phyloP scores from a whole-genome alignment of 2,797 vertebrate genomes.

The Melanotaenia trifasciata region DNA sequence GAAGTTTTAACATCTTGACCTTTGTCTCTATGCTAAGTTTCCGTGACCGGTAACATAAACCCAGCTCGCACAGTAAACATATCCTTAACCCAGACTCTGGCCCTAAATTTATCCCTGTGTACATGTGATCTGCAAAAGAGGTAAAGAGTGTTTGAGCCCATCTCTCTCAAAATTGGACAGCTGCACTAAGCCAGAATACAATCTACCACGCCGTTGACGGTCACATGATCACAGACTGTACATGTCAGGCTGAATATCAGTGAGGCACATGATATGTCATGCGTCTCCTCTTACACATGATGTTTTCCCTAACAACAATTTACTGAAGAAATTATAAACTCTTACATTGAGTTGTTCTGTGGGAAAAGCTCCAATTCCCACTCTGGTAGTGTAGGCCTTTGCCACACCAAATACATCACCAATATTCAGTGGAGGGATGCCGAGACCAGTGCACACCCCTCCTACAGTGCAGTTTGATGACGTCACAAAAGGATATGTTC shows the following conservation, averaged over 20 bases:
- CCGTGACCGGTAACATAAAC: slow-evolving; percentile 71
- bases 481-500: slow-evolving; percentile 98
- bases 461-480: slow-evolving; percentile 98
- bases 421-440: slow-evolving; percentile 93
- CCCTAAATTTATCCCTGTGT: slow-evolving; percentile 81
- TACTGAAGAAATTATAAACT: slow-evolving; percentile 4
- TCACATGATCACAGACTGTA: slow-evolving; percentile 37
- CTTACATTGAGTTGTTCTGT: slow-evolving; percentile 98
- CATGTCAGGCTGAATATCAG: slow-evolving; percentile 31
- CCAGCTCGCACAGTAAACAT: slow-evolving; percentile 67
- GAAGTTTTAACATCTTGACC: slow-evolving; percentile 54
- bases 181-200: slow-evolving; percentile 64
- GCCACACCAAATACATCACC: slow-evolving; percentile 96
- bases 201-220: neutral
- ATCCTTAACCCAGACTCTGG: slow-evolving; percentile 69
- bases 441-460: slow-evolving; percentile 95
- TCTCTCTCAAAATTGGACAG: slow-evolving; percentile 76
- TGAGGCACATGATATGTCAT: slow-evolving; percentile 40
- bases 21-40: slow-evolving; percentile 44
- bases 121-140: slow-evolving; percentile 76
- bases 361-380: slow-evolving; percentile 97
- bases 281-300: slow-evolving; percentile 16
- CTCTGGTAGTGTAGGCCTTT: slow-evolving; percentile 96
- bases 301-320: neutral
- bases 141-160: slow-evolving; percentile 60